These are phyloP conservation scores for Cyrtonyx montezumae DNA, from an alignment of 2,113 vertebrate genomes.

Conservation along the genomic window DNA sequence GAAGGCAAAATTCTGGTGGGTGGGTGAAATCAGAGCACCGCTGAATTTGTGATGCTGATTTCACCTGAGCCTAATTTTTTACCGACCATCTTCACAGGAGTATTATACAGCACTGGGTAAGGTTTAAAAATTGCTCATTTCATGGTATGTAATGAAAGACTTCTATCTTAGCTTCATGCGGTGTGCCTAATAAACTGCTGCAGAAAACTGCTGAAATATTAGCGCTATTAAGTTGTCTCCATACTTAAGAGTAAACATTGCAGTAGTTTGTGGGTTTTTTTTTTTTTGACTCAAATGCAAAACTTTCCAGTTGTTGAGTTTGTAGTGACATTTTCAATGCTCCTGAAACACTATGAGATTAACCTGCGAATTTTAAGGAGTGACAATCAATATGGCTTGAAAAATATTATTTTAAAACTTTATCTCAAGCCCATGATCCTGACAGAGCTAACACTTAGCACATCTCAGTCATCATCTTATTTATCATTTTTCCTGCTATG, in stretches of 20 bases:
- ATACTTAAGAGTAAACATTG: not conserved
- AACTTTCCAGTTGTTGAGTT: not conserved
- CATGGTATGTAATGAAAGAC: not conserved
- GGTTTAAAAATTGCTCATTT: not conserved
- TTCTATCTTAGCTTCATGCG: not conserved
- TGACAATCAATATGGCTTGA: conserved; percentile 8
- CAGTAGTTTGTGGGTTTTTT: not conserved
- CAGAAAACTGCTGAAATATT: conserved; percentile 5
- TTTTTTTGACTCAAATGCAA: not conserved
- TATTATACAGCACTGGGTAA: not conserved
- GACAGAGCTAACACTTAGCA: not conserved
- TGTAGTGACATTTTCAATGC: not conserved
- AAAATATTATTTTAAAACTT: conserved; percentile 28
- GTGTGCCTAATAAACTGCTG: not conserved
- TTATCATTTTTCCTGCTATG: not conserved
- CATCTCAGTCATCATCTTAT: not conserved
- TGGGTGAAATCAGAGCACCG: not conserved
- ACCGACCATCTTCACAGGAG: not conserved
- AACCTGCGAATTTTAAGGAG: conserved; percentile 26
- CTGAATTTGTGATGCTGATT: not conserved
- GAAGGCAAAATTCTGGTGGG: not conserved
- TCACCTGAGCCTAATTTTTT: not conserved
- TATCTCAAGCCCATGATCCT: conserved; percentile 10
- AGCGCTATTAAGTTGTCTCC: not conserved
- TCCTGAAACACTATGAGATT: not conserved